Evolutionary conservation across 2,888 invertebrate genomes (phyloP).

Genomic region (Sthenelais limicola): DNA sequence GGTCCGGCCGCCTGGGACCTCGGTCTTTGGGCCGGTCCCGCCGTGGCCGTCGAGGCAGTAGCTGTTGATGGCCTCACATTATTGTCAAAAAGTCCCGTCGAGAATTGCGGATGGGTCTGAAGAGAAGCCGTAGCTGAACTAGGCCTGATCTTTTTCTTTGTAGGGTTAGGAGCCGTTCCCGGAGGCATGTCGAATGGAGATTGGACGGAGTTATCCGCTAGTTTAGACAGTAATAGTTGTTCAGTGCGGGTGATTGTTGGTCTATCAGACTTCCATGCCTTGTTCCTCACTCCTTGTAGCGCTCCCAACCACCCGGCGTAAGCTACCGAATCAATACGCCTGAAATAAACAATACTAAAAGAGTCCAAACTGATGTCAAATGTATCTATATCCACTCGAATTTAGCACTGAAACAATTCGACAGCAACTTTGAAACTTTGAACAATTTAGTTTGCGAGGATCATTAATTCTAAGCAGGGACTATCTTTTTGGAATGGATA

Average conservation of each 20-base stretch:
- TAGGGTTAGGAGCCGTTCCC: slow-evolving; percentile 48
- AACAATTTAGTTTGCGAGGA: too few relatives aligned
- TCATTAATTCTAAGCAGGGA: too few relatives aligned
- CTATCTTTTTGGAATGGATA: too few relatives aligned
- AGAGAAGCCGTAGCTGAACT: slow-evolving; percentile 69
- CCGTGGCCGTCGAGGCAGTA: slow-evolving; percentile 28
- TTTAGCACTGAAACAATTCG: too few relatives aligned
- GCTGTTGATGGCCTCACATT: slow-evolving; percentile 61
- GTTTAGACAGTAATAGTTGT: neutral
- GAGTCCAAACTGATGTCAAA: too few relatives aligned
- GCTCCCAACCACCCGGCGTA: too few relatives aligned
- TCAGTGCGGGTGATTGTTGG: neutral
- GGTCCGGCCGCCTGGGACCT: slow-evolving; percentile 63
- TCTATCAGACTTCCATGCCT: neutral
- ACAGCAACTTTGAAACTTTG: too few relatives aligned
- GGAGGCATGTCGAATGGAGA: slow-evolving; percentile 46
- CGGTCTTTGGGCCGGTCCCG: slow-evolving; percentile 51
- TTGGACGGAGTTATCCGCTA: too few relatives aligned
- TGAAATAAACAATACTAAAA: too few relatives aligned
- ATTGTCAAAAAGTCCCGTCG: slow-evolving; percentile 64
- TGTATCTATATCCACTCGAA: too few relatives aligned
- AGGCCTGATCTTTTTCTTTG: slow-evolving; percentile 62
- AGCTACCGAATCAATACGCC: too few relatives aligned
- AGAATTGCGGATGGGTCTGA: slow-evolving; percentile 66
- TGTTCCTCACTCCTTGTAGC: too few relatives aligned